Percentiles rank a stretch among this genome's conserved stretches.
Evolutionary conservation across 2,888 invertebrate genomes (phyloP).

Genomic region (Parnassius apollo): DNA sequence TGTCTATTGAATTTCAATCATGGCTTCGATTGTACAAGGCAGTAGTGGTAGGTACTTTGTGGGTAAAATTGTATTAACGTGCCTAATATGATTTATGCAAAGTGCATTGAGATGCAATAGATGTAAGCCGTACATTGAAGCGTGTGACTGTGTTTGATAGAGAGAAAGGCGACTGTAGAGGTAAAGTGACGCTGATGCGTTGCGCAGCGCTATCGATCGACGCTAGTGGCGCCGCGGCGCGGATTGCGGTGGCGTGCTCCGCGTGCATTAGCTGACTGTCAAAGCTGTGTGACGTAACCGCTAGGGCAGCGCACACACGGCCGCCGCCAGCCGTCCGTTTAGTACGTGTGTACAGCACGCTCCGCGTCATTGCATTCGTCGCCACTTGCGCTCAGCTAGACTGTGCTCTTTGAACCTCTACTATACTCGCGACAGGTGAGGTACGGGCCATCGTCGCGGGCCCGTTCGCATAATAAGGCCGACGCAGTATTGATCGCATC

Average conservation of each 20-base stretch:
- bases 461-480: slow-evolving; percentile 48
- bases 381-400: slow-evolving; percentile 48
- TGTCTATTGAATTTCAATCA: background rate
- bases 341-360: slow-evolving; percentile 56
- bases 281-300: slow-evolving; percentile 66
- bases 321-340: slow-evolving; percentile 59
- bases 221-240: slow-evolving; percentile 55
- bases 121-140: slow-evolving; percentile 8
- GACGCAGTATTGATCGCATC: slow-evolving; percentile 65
- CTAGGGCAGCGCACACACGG: slow-evolving; percentile 67
- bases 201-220: slow-evolving; percentile 45
- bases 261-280: slow-evolving; percentile 61
- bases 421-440: slow-evolving; percentile 59
- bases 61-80: background rate
- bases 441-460: slow-evolving; percentile 53
- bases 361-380: slow-evolving; percentile 43
- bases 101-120: slow-evolving; percentile 2
- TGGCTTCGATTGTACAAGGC: background rate
- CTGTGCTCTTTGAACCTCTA: slow-evolving; percentile 43
- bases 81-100: slow-evolving; percentile 5
- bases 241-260: slow-evolving; percentile 32
- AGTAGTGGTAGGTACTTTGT: background rate
- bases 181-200: slow-evolving; percentile 29
- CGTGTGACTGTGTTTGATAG: slow-evolving; percentile 6
- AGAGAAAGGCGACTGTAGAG: slow-evolving; percentile 25